Base-by-base conservation (phyloP, 1,140 invertebrate genomes). In the Megalonaias nervosa region DNA sequence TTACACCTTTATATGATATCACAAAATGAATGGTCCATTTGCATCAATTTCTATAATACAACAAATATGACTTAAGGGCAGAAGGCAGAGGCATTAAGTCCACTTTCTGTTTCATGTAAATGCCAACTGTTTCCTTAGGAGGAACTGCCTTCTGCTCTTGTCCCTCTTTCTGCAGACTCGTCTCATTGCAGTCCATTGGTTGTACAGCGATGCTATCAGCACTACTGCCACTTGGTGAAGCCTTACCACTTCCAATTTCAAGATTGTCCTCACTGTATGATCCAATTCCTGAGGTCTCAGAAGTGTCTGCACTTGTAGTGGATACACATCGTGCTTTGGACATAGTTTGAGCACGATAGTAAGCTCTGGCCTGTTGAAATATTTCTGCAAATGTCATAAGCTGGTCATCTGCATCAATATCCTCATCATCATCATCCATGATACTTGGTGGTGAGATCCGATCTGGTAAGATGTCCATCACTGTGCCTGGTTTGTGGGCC, bases 81-180 rank as follows among this genome's bases (percentile, higher is more conserved):
- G 89, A 87, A 59, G 93, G 93, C 48, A 94, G 80, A 23, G 93
- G 93, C 70, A 94, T 88, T 57, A 85, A 67, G 58, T 90, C 79
- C 72, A 94, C 92, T 80, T 93, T 93, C 38, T 91, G 86, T 56
- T 87, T 89, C 92, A 94, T 92, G 38, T 90, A 90, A 69, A 85
- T 77, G 11, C 85, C 86, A 66, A 91, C 81, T 23, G 77, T 71
- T 67, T 80, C 81, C 64, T 74, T 81, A 31, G 83, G 79, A 75
- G 83, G 79, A 75, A 60, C 62, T 38, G 71, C 56, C 17, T 81
- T 75, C 16, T 71, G 75, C 23, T 79, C 72, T 19, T 75, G 64
- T 26, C 75, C 75, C 2, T 71, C 80, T 26, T 48, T 31, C 55
- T 71, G 56, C 21, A 61, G 69, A 76, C 38, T 56, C 19, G 65